Evolutionary conservation across 2,797 vertebrate genomes (phyloP).

Genomic region (Pantherophis alleghaniensis): DNA sequence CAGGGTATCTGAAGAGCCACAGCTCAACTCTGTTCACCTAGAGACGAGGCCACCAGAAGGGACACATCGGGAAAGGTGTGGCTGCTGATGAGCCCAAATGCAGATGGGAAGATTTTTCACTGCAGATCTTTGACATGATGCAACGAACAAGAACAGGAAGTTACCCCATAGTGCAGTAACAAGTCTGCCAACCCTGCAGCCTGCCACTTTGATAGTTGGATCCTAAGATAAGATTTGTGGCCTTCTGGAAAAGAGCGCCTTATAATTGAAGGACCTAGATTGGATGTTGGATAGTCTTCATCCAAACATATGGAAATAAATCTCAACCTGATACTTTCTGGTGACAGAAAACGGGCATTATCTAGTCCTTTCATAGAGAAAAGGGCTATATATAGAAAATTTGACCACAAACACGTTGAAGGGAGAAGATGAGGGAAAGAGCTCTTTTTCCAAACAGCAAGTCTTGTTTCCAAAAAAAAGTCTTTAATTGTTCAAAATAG

Average conservation of each 20-base stretch:
- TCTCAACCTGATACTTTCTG: background rate
- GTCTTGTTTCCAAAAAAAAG: conserved; percentile 29
- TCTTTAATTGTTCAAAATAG: conserved; percentile 77
- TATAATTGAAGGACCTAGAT: too few species aligned
- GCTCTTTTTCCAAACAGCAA: background rate
- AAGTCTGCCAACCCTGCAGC: background rate
- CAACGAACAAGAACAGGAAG: too few species aligned
- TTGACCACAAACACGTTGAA: background rate
- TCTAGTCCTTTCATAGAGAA: background rate
- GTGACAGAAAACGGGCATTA: background rate
- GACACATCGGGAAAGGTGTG: background rate
- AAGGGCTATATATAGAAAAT: background rate
- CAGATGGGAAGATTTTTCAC: background rate
- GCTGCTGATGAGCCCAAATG: conserved; percentile 3
- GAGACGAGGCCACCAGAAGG: conserved; percentile 10
- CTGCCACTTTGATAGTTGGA: background rate
- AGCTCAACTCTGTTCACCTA: conserved; percentile 14
- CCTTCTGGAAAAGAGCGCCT: background rate
- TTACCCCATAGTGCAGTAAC: background rate
- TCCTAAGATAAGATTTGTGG: background rate
- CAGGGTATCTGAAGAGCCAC: background rate
- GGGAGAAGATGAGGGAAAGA: background rate
- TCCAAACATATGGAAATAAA: conserved; percentile 8
- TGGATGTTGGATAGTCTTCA: too few species aligned
- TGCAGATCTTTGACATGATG: background rate